Evolutionary conservation across 2,797 vertebrate species (phyloP), one percentile per base, ranked within the genome.

Genomic region (Danio albolineatus): DNA sequence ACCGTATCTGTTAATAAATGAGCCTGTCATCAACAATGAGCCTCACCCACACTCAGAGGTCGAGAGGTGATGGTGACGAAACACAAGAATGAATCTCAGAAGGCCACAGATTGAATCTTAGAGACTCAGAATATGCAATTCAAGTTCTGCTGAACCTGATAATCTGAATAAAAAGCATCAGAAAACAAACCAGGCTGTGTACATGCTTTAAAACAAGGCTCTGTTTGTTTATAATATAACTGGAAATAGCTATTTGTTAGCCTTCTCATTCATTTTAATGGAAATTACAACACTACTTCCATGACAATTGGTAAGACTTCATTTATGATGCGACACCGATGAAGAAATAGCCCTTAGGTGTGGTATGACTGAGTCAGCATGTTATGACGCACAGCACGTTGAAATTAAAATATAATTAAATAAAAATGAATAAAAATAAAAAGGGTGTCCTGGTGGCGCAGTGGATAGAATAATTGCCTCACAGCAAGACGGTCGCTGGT

Each of bases 1-100:
- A 85, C 21, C 69, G 86, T 88, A 84, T 85, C 73, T 84, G 81
- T 78, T 84, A 82, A 84, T 83, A 86, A 83, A 57, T 70, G 78
- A 76, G 83, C 88, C 61, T 66, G 56, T 17, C 43, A 85, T 51
- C 86, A 82, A 86, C 66, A 59, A 1, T 6, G 1, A n/a, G 43
- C 57, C 57, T 19, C 77, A 53, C 86, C 86, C 85, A 61, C 14
- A 53, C 67, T 57, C 49, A 51, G 65, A n/a, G 14, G 17, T 73
- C 16, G 2, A 76, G 12, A 81, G 57, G 7, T 5, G 3, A 2
- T 1, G 6, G 60, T 10, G 28, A 16, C 39, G 61, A n/a, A 59
- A 65, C n/a, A 38, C 66, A 41, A 49, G 59, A 72, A 75, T 4
- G 6, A 81, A 73, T 66, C 64, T 69, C 76, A 44, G 59, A 70